Conservation (phyloP, 2,888 invertebrate species). For the Thera obeliscata region DNA sequence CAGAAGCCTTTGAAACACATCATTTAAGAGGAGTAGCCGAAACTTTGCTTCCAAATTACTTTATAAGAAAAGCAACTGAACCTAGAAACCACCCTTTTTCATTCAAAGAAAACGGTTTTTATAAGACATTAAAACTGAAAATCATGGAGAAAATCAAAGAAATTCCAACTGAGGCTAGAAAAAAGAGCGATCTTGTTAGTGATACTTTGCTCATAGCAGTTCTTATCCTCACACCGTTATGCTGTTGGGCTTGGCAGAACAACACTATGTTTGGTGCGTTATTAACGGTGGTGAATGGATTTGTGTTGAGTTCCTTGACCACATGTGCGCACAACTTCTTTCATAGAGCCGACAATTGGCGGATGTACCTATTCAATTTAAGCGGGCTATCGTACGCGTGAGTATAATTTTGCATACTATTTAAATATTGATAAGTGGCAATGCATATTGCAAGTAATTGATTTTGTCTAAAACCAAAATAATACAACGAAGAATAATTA, state of each 20-base stretch:
- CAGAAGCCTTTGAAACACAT: conserved; percentile 86
- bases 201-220: conserved; percentile 60
- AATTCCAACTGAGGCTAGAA: conserved; percentile 68
- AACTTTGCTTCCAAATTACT: conserved; percentile 87
- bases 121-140: conserved; percentile 87
- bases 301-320: conserved; percentile 67
- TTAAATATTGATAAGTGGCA: too few species aligned
- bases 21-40: conserved; percentile 85
- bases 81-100: conserved; percentile 90
- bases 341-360: conserved; percentile 90
- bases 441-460: too few species aligned
- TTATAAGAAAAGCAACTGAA: conserved; percentile 84
- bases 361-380: conserved; percentile 92
- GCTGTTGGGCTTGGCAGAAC: conserved; percentile 63
- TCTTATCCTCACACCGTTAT: conserved; percentile 55
- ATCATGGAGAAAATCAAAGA: conserved; percentile 81
- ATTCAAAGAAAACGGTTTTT: conserved; percentile 91
- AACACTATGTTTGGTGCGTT: conserved; percentile 57
- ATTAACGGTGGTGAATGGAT: conserved; percentile 56
- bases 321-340: conserved; percentile 91
- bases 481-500: background rate
- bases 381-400: conserved; percentile 86
- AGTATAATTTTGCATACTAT: conserved; percentile 44
- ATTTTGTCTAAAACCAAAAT: too few species aligned
- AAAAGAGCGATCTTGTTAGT: conserved; percentile 64